Percentiles rank a stretch among this genome's conserved stretches.
These are phyloP conservation scores for Solenodon paradoxus DNA, from an alignment of 2,113 vertebrate species.

Conservation along the genomic window DNA sequence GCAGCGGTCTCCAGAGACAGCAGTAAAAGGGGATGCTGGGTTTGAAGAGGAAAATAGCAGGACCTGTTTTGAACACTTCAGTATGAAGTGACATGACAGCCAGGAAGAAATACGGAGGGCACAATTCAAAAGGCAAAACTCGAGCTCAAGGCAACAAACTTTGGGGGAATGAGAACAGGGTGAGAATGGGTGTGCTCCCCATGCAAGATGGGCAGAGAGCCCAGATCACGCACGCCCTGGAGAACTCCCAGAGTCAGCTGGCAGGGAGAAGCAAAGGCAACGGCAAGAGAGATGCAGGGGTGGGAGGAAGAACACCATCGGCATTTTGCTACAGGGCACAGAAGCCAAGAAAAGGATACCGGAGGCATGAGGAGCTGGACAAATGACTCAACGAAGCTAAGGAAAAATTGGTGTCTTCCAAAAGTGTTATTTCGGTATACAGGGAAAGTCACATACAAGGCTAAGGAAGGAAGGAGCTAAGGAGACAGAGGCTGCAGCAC, in stretches of 20 bases:
- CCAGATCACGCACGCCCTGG: neutral
- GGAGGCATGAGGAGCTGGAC: neutral
- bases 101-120: neutral
- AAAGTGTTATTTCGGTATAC: neutral
- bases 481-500: neutral
- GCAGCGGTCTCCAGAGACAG: neutral
- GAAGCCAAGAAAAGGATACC: neutral
- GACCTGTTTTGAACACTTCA: neutral
- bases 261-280: neutral
- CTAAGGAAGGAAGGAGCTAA: neutral
- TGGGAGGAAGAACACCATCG: too few species aligned
- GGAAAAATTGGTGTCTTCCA: neutral
- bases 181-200: neutral
- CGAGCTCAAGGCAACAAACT: neutral
- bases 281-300: neutral
- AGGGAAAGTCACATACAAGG: neutral
- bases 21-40: neutral
- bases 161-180: rapidly evolving
- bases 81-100: neutral
- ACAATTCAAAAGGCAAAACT: neutral
- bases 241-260: neutral
- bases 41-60: neutral
- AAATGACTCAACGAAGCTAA: too few species aligned
- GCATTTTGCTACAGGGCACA: neutral
- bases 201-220: neutral